Conservation (phyloP, 2,113 vertebrate species). For the Lanius ludovicianus region DNA sequence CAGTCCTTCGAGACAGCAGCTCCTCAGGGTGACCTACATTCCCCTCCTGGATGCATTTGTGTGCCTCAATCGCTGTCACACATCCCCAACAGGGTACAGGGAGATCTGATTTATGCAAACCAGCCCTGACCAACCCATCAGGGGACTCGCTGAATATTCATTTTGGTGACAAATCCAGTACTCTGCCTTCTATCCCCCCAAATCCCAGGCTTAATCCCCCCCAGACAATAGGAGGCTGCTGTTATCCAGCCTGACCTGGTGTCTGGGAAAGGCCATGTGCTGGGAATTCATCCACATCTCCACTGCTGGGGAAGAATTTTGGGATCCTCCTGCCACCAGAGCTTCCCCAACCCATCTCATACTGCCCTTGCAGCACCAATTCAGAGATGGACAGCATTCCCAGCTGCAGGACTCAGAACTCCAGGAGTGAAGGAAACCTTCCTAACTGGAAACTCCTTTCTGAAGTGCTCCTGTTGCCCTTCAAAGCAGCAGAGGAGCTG, state of each 20-base stretch:
- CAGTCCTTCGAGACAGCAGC: not conserved
- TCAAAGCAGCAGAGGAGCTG: not conserved
- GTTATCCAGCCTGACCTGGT: not conserved
- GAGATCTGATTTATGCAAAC: not conserved
- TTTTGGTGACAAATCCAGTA: not conserved
- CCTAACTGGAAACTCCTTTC: not conserved
- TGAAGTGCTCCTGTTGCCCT: not conserved
- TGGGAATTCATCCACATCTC: not conserved
- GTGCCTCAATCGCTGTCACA: not conserved
- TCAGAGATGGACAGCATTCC: not conserved
- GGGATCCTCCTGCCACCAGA: not conserved
- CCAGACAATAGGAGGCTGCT: not conserved
- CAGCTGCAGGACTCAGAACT: fast-evolving
- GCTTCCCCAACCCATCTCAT: fast-evolving
- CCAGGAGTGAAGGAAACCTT: not conserved
- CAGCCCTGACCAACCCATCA: not conserved
- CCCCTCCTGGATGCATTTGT: not conserved
- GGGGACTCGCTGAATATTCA: not conserved
- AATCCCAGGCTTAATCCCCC: not conserved
- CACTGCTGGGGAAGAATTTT: fast-evolving
- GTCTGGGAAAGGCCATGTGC: not conserved
- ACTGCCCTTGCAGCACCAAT: fast-evolving
- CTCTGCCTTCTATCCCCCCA: not conserved
- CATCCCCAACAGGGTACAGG: fast-evolving
- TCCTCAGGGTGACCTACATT: conserved; percentile 15